Base-by-base conservation (phyloP, 2,888 invertebrate genomes). In the Folsomia candida region DNA sequence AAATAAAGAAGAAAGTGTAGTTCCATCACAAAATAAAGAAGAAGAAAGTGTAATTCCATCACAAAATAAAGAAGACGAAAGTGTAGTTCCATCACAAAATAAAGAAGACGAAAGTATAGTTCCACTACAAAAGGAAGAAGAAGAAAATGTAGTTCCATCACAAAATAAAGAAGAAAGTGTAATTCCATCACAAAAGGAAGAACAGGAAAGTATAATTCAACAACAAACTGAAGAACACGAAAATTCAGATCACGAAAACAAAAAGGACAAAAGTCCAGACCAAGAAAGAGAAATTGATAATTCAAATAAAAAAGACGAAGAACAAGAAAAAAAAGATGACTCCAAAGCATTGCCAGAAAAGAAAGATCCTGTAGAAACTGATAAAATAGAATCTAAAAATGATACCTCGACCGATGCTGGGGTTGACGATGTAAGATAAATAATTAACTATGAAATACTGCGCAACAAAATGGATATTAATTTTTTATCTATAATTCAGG, bases 401-500 rank as follows among this genome's bases (percentile, higher is more conserved):
- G 14, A 47, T 14, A 11, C 47, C 11, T 47, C 47, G 47, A 47
- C 47, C n/a, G n/a, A n/a, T n/a, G n/a, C n/a, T n/a, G n/a, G n/a
- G n/a, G n/a, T n/a, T n/a, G n/a, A n/a, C n/a, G n/a, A n/a, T n/a
- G n/a, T n/a, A n/a, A n/a, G n/a, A n/a, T n/a, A n/a, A n/a, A n/a
- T n/a, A n/a, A n/a, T n/a, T n/a, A n/a, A n/a, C n/a, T n/a, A n/a
- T n/a, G n/a, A n/a, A n/a, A n/a, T 47, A 47, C 47, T 47, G 9
- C 47, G 14, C 9, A 47, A 47, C 47, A 9, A 11, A 47, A 47
- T 9, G 47, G 2, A 24, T 59, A 3, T 62, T 18, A 54, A n/a
- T 51, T 37, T 51, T 59, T 70, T 70, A 67, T n/a, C n/a, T n/a
- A n/a, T n/a, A n/a, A n/a, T 70, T 28, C 62, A 63, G 64, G 74